Evolutionary conservation across 2,888 invertebrate species (phyloP), one percentile per base, ranked within the genome.

Genomic region (Cheilosia variabilis): DNA sequence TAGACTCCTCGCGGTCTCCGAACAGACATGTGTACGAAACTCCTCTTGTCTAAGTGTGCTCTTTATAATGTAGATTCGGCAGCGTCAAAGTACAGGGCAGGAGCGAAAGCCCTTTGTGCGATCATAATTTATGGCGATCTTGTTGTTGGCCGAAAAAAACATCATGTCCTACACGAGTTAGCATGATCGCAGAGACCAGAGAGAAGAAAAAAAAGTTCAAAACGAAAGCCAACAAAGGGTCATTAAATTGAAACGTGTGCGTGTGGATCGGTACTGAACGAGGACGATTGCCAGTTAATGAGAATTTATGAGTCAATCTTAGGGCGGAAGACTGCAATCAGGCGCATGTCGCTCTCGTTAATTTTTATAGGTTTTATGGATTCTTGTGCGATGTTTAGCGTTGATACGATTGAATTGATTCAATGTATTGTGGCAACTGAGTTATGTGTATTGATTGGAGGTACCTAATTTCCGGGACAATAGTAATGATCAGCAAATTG

Each of bases 301-400:
- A 75, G 75, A 52, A 84, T 84, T 84, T 80, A 84, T 84, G 80
- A 62, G 60, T 75, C 73, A 79, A 79, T 84, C 63, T 84, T 43
- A 34, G 19, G 31, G 62, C 58, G 19, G 41, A 60, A 57, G 31
- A 58, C 47, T 27, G 22, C 66, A 82, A 50, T 66, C 45, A 52
- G 65, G 19, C 24, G n/a, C 43, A 53, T 58, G 57, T 53, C 47
- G 65, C 52, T 60, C 45, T 58, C 45, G 22, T 72, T 77, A 41
- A 60, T 65, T 66, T 62, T 71, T 43, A 71, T 76, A 27, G 43
- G 2, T 65, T 43, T 15, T 53, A 34, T 17, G 43, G 63, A 43
- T 24, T 47, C 22, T 65, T 31, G 65, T 47, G 15, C 69, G 62
- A 60, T 77, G 47, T 27, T 27, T 27, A 27, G 6, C 19, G 50